Evolutionary conservation across 2,797 vertebrate genomes (phyloP), one percentile per base, ranked within the genome.

Genomic region (Ptychadena robeensis): DNA sequence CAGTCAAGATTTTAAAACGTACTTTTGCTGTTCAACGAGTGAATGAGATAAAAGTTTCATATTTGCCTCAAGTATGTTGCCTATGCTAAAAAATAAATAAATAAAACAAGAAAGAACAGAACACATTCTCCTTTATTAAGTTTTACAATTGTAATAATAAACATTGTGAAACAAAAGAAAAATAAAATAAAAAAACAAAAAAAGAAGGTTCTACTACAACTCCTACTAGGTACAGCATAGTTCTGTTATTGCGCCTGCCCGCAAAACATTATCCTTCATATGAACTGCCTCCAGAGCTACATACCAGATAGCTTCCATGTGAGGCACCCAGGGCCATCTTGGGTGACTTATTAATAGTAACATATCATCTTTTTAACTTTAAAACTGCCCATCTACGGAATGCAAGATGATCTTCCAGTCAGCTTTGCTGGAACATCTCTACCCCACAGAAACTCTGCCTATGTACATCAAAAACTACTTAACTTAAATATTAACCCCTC

Each of bases 91-190:
- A 66, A n/a, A 30, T 31, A 32, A 32, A n/a, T n/a, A n/a, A 18
- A 66, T 5, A 22, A 15, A 38, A 35, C 48, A 53, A 63, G 34
- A 40, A 79, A 35, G 67, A 70, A 78, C 64, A 78, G 75, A 79
- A 79, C 76, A 83, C 69, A 44, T 84, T 80, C 70, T 79, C 69
- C 67, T 80, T 85, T 83, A 85, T 85, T 85, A 85, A 80, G 73
- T 32, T 80, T 40, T 73, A 84, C 69, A 83, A 28, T 84, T 80
- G 79, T 70, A 69, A 37, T 69, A 70, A 57, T 82, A 79, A 80
- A 85, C 82, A 73, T 84, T 79, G 82, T 80, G 63, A 74, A 80
- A 79, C 38, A 59, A 79, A 83, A 65, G 38, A 65, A 35, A 35
- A 73, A 64, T 38, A 38, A 66, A 77, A 31, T 2, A 66, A 59